A percentile compares a stretch with the other conserved stretches of the same genome.
Conservation (phyloP, 2,888 invertebrate genomes). For the Isotomurus palustris region DNA sequence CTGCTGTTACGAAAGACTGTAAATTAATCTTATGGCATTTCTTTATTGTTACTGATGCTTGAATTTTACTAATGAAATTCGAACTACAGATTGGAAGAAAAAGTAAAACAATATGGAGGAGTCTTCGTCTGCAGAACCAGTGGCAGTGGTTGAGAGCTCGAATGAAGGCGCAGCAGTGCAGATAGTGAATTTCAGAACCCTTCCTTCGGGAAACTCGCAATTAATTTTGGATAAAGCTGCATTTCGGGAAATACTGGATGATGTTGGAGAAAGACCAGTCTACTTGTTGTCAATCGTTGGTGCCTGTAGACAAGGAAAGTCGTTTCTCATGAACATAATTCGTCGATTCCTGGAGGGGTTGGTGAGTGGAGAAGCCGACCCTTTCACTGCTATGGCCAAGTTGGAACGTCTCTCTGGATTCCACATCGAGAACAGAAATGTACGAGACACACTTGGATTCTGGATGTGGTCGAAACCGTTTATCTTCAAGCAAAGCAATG, state of each 20-base stretch:
- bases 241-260: not conserved
- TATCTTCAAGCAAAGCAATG: slow-evolving; percentile 1
- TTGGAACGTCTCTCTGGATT: slow-evolving; percentile 16
- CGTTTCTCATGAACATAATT: slow-evolving; percentile 14
- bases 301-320: slow-evolving; percentile 19
- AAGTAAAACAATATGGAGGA: too few species aligned
- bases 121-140: too few species aligned
- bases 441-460: slow-evolving; percentile 14
- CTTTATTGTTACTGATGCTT: too few species aligned
- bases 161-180: not conserved
- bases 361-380: slow-evolving; percentile 10
- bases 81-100: too few species aligned
- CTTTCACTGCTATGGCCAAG: slow-evolving; percentile 10
- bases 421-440: slow-evolving; percentile 4
- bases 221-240: not conserved
- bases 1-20: too few species aligned
- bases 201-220: not conserved
- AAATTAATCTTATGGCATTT: too few species aligned
- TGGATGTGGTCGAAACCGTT: slow-evolving; percentile 25
- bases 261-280: slow-evolving; percentile 5
- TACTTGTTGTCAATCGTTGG: slow-evolving; percentile 15
- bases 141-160: too few species aligned
- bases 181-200: not conserved
- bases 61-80: too few species aligned
- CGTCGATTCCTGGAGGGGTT: slow-evolving; percentile 11